phyloP scores from a whole-genome alignment of 2,113 vertebrate genomes.

The Centropristis striata region DNA sequence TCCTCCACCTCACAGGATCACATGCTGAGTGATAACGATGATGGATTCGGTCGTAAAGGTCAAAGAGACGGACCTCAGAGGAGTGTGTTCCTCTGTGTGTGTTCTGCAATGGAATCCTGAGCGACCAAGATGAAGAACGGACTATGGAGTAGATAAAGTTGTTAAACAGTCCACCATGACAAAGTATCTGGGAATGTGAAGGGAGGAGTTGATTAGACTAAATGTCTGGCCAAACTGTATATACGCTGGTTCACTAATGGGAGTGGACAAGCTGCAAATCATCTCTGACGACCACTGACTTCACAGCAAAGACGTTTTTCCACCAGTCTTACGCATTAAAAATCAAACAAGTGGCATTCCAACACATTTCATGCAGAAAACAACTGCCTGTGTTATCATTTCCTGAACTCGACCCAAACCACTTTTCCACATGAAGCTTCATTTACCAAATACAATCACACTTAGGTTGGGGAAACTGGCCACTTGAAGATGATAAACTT shows the following conservation, averaged over 20 bases:
- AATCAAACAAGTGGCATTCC: slow-evolving; percentile 35
- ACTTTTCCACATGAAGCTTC: slow-evolving; percentile 56
- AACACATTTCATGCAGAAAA: slow-evolving; percentile 44
- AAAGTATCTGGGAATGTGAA: slow-evolving; percentile 52
- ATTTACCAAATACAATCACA: slow-evolving; percentile 47
- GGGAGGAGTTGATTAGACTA: slow-evolving; percentile 60
- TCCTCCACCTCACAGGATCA: background rate
- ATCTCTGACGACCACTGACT: slow-evolving; percentile 16
- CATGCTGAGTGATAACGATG: slow-evolving; percentile 13
- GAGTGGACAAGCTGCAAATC: slow-evolving; percentile 44
- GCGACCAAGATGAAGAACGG: slow-evolving; percentile 10
- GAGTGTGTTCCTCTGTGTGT: background rate
- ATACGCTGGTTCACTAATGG: slow-evolving; percentile 13
- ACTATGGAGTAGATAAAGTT: slow-evolving; percentile 1
- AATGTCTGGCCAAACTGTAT: slow-evolving; percentile 42
- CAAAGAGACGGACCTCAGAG: slow-evolving; percentile 15
- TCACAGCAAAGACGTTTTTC: slow-evolving; percentile 28
- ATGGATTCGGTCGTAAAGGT: slow-evolving; percentile 19
- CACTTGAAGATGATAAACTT: slow-evolving; percentile 36
- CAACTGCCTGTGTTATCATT: slow-evolving; percentile 37
- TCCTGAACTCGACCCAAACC: slow-evolving; percentile 46
- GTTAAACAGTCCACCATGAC: slow-evolving; percentile 41
- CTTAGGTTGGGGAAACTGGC: slow-evolving; percentile 6
- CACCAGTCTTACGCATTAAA: slow-evolving; percentile 34
- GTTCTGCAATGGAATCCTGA: background rate